These are phyloP conservation scores for Oreohelix idahoensis DNA, from an alignment of 1,140 invertebrate species.

Conservation along the genomic window DNA sequence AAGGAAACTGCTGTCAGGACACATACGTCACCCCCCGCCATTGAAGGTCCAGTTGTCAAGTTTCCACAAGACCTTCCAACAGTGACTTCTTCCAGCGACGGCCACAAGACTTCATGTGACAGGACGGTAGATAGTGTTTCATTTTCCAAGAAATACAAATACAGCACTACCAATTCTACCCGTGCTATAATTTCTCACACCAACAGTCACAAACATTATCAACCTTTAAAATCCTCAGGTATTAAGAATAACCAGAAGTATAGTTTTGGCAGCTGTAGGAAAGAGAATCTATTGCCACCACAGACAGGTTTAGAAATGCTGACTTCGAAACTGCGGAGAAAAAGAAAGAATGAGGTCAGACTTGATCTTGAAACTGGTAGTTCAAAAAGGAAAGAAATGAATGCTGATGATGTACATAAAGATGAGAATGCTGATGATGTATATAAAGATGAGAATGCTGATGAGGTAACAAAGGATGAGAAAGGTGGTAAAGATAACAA, in stretches of 20 bases:
- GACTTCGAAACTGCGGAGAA: neutral
- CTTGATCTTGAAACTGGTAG: neutral
- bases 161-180: neutral
- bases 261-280: too few species aligned
- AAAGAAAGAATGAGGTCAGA: neutral
- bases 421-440: neutral
- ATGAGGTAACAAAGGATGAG: neutral
- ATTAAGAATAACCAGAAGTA: too few species aligned
- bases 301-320: neutral
- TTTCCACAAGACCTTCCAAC: neutral
- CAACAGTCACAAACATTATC: neutral
- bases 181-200: neutral
- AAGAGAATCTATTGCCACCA: too few species aligned
- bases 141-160: slow-evolving; percentile 4
- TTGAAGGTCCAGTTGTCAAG: neutral
- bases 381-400: neutral
- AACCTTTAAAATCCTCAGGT: neutral
- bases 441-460: neutral
- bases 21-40: neutral
- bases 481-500: neutral
- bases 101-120: neutral
- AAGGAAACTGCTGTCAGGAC: neutral
- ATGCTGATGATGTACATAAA: neutral
- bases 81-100: neutral
- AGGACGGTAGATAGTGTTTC: neutral